Conservation (phyloP, 2,797 vertebrate species). For the Sibirionetta formosa region DNA sequence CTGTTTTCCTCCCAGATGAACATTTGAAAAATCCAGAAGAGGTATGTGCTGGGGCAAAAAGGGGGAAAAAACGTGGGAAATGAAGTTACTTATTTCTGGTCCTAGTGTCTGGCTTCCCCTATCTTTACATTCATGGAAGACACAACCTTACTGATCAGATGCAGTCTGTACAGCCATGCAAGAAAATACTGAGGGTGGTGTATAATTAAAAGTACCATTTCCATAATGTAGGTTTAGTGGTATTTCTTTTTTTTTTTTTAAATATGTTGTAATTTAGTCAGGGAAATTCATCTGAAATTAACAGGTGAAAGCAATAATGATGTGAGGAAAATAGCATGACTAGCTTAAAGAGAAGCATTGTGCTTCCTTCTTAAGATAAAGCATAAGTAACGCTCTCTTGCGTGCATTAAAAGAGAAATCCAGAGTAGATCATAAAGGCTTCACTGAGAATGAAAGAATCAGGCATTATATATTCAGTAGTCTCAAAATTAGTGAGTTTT, state of each 20-base stretch:
- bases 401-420: not conserved
- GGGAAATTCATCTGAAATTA: not conserved
- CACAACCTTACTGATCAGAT: not conserved
- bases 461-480: not conserved
- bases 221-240: not conserved
- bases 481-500: not conserved
- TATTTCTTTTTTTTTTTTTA: not conserved
- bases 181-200: not conserved
- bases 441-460: not conserved
- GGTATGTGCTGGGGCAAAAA: not conserved
- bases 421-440: not conserved
- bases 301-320: not conserved
- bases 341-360: not conserved
- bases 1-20: not conserved
- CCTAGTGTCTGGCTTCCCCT: not conserved
- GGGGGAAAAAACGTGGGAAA: not conserved
- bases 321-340: not conserved
- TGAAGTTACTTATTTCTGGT: not conserved
- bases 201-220: not conserved
- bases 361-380: not conserved
- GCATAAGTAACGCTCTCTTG: not conserved
- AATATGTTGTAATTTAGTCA: not conserved
- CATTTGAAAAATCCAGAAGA: not conserved
- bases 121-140: not conserved
- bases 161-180: not conserved